These are phyloP conservation scores for Pangasianodon hypophthalmus DNA, from an alignment of 2,113 vertebrate species.

Conservation along the genomic window DNA sequence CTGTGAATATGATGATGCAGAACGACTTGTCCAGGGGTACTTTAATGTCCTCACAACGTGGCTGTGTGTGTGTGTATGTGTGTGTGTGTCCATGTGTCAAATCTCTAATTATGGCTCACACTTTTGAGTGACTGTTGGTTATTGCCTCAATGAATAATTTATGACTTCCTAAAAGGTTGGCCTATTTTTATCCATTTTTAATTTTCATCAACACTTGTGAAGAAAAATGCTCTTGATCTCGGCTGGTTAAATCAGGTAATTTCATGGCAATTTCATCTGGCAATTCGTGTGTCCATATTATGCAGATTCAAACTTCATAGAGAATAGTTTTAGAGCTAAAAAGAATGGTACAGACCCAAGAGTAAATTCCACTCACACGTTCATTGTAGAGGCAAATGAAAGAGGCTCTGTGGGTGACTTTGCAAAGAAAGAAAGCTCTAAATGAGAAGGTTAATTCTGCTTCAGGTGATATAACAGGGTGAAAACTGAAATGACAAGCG, in stretches of 20 bases:
- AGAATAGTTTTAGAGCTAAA: neutral
- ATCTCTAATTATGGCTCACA: conserved; percentile 14
- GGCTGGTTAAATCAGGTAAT: conserved; percentile 7
- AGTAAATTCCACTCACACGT: conserved; percentile 10
- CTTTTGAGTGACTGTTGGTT: conserved; percentile 36
- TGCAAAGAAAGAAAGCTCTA: conserved; percentile 28
- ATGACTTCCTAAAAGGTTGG: conserved; percentile 32
- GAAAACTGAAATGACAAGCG: conserved; percentile 48
- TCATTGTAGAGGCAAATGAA: conserved; percentile 6
- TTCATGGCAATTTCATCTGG: conserved; percentile 31
- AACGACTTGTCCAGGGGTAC: neutral
- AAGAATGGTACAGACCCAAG: conserved; percentile 8
- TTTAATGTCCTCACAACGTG: neutral
- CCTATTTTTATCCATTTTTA: conserved; percentile 34
- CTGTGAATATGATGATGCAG: neutral
- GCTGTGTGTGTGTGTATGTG: neutral
- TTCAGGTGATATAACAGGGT: conserved; percentile 18
- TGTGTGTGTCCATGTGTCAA: conserved; percentile 8
- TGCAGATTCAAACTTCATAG: neutral
- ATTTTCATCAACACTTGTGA: conserved; percentile 21
- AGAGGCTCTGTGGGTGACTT: conserved; percentile 32
- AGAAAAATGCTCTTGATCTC: neutral
- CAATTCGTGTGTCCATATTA: neutral
- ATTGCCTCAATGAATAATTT: conserved; percentile 36
- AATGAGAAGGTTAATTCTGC: conserved; percentile 36